Base-by-base conservation (phyloP, 2,797 vertebrate species). In the Enteromius unitaeniatus region DNA sequence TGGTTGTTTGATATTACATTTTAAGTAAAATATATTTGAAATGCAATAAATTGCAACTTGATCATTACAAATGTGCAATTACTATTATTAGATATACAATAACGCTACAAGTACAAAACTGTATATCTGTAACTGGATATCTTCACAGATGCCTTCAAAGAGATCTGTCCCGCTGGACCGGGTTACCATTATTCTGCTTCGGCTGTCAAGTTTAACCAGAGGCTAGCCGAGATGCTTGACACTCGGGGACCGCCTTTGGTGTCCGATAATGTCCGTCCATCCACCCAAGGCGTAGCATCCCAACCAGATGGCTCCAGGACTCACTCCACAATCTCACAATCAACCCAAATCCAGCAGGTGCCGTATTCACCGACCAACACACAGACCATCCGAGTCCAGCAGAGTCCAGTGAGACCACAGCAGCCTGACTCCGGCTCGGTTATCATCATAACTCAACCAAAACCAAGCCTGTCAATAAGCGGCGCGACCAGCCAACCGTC, bases 101-200 rank as follows among this genome's bases (percentile, higher is more conserved):
- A 40, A 40, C 9, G 5, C 37, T 40, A 9, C 37, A 40, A 45
- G 42, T 45, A 45, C 9, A 11, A 45, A 45, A 42, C 9, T 42
- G 42, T 42, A 34, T 34, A 4, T 34, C 31, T 34, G 31, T 7
- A 37, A 37, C 34, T 37, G 34, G 6, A 37, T 37, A 67, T 88
- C 55, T 79, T 89, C 53, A 1, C 92, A 99, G 98, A 93, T 86
- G 95, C 93, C 77, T 99, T 99, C 91, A 96, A 95, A 91, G 97
- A 99, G 90, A 98, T 97, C 92, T 99, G 98, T 84, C 98, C 98
- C 0, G 98, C 98, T 0, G 98, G 98, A 34, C 97, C 97, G 0
- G 98, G 98, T 2, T 99, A 98, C 70, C 97, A 97, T 75, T 99
- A 99, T 88, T 97, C 97, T 0, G 95, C 96, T 53, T 96, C 96